phyloP scores from a whole-genome alignment of 2,797 vertebrate genomes.

The Rhinella marina region DNA sequence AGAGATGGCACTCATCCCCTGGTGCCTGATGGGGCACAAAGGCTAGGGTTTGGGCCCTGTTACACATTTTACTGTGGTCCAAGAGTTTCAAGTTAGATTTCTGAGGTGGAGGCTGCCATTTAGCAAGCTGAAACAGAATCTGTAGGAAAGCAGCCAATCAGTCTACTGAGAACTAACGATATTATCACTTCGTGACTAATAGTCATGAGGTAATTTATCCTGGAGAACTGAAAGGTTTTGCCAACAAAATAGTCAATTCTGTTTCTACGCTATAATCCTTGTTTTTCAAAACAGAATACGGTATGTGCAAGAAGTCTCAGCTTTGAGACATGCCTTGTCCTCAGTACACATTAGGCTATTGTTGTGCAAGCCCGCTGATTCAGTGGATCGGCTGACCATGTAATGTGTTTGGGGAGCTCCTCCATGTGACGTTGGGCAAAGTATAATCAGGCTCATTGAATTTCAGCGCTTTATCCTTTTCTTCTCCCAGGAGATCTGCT shows the following conservation, averaged over 20 bases:
- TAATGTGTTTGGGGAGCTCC: no score
- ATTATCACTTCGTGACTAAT: not conserved
- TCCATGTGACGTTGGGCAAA: no score
- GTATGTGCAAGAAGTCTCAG: not conserved
- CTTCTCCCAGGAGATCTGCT: no score
- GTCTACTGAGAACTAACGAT: not conserved
- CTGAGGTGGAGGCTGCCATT: not conserved
- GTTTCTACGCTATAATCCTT: not conserved
- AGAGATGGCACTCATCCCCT: no score
- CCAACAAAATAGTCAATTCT: not conserved
- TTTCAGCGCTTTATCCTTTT: no score
- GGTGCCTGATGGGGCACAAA: not conserved
- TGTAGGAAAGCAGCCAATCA: not conserved
- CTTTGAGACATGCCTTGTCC: no score
- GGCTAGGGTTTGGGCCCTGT: not conserved
- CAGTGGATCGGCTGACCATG: no score
- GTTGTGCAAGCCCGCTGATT: no score
- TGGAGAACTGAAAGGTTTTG: not conserved
- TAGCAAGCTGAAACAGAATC: not conserved
- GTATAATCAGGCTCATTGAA: no score
- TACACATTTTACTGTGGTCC: not conserved
- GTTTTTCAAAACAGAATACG: not conserved
- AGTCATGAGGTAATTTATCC: slow-evolving; percentile 3
- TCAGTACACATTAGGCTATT: no score
- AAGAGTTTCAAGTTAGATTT: not conserved